Base-by-base conservation (phyloP, 2,797 vertebrate genomes). In the Enteromius thamalakanensis region DNA sequence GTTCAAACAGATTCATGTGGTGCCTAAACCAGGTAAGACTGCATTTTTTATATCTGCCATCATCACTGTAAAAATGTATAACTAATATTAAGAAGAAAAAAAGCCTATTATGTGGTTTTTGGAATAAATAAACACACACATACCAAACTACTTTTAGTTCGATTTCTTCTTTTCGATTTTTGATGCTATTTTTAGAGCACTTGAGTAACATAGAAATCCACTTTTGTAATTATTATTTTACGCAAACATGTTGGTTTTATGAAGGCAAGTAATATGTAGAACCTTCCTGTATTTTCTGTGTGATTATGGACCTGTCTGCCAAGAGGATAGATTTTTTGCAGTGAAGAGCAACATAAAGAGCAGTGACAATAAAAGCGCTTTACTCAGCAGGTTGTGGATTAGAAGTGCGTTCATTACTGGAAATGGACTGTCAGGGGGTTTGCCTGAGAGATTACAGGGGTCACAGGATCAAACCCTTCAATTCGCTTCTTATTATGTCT, bases 1-100 rank as follows among this genome's bases (percentile, higher is more conserved):
- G 96, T 97, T 97, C 87, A 96, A 96, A 91, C 96, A 97, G 87
- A 97, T 96, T 79, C 96, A 97, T 82, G 95, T 96, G 93, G 95
- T 96, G 76, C 95, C 95, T 85, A 97, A 94, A 87, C 93, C 95
- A 23, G 96, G 96, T 96, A 90, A 76, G 94, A 91, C 37, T 6
- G 3, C 67, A 21, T 21, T 11, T 62, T 75, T 47, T 77, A 19
- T 23, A 26, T 67, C 11, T 23, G 19, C 26, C 37, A 37, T 67
- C 3, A 42, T 60, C 29, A 12, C 3, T 21, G 29, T 55, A 23
- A 40, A 37, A 15, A 11, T 4, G 11, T 60, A 29, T 42, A 9
- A 42, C 14, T 11, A n/a, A 68, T 42, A 42, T 49, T 3, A 68
- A 12, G 29, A 29, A 72, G 15, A n/a, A 32, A 19, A 60, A 26